Conservation (phyloP, 2,797 vertebrate species). For the Artibeus lituratus region DNA sequence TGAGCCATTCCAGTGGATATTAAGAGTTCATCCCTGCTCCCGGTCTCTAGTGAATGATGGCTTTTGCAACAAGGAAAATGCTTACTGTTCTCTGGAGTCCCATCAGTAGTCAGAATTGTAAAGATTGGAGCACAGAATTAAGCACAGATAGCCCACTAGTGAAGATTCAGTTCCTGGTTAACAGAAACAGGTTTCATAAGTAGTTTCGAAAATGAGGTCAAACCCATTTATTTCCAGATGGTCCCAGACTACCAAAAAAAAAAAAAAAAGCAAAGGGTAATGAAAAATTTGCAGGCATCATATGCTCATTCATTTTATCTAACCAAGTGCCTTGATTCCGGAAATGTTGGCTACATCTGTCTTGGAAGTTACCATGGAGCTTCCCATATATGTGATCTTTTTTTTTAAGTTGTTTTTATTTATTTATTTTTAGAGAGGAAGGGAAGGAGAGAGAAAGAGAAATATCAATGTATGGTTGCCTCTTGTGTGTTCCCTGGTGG, state of each 20-base stretch:
- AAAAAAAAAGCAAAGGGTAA: conserved; percentile 50
- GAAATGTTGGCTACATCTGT: conserved; percentile 27
- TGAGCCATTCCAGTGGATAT: conserved; percentile 42
- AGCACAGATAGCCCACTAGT: conserved; percentile 2
- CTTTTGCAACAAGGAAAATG: conserved; percentile 53
- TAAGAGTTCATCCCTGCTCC: conserved; percentile 42
- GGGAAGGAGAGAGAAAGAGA: no score
- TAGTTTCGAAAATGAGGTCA: conserved; percentile 70
- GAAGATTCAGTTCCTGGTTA: conserved; percentile 64
- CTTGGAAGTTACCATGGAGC: conserved; percentile 20
- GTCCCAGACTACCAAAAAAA: conserved; percentile 38
- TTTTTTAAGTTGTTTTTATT: no score
- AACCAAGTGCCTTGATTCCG: conserved; percentile 19
- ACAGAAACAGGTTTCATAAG: conserved; percentile 54
- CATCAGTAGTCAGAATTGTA: conserved; percentile 18
- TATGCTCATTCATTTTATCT: conserved; percentile 52
- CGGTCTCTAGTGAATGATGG: conserved; percentile 58
- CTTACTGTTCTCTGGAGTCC: conserved; percentile 58
- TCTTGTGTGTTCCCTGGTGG: no score
- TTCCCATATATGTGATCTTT: not conserved
- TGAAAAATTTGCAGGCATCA: conserved; percentile 47
- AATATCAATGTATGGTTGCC: no score
- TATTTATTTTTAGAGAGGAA: no score
- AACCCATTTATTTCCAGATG: conserved; percentile 65
- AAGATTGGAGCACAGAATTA: not conserved